A percentile compares a stretch with the other conserved stretches of the same genome.
These are phyloP conservation scores for Papilio polyxenes DNA, from an alignment of 1,140 invertebrate species.

Conservation along the genomic window DNA sequence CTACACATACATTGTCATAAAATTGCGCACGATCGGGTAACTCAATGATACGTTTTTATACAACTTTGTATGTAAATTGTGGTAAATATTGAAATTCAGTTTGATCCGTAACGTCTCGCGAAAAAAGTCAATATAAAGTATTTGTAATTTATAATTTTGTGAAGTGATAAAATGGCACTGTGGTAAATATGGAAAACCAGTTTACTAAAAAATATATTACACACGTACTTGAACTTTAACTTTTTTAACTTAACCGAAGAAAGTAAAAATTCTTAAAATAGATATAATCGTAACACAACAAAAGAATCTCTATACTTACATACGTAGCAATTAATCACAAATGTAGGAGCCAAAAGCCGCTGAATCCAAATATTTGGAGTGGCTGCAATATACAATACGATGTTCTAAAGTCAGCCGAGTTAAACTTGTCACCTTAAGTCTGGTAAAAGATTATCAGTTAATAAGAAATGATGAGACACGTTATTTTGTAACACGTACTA, in stretches of 20 bases:
- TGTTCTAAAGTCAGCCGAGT: no score
- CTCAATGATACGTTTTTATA: constrained; percentile 16
- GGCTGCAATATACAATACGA: no score
- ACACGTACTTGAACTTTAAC: neutral
- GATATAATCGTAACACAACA: neutral
- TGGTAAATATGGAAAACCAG: neutral
- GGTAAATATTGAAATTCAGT: neutral
- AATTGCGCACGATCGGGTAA: constrained; percentile 40
- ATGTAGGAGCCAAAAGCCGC: no score
- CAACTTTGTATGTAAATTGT: neutral
- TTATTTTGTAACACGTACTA: neutral
- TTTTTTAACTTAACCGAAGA: neutral
- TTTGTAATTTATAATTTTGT: neutral
- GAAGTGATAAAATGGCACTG: no score
- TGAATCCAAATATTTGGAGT: no score
- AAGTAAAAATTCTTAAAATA: neutral
- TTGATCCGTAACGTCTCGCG: neutral
- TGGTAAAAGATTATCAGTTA: no score
- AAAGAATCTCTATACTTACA: no score
- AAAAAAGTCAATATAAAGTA: neutral
- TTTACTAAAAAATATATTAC: neutral
- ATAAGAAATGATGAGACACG: neutral
- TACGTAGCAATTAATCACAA: no score
- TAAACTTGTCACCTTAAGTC: no score
- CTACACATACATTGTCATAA: constrained; percentile 49